Percentiles rank a stretch among this genome's conserved stretches.
Evolutionary conservation across 2,797 vertebrate species (phyloP).

Genomic region (Ficedula albicollis): DNA sequence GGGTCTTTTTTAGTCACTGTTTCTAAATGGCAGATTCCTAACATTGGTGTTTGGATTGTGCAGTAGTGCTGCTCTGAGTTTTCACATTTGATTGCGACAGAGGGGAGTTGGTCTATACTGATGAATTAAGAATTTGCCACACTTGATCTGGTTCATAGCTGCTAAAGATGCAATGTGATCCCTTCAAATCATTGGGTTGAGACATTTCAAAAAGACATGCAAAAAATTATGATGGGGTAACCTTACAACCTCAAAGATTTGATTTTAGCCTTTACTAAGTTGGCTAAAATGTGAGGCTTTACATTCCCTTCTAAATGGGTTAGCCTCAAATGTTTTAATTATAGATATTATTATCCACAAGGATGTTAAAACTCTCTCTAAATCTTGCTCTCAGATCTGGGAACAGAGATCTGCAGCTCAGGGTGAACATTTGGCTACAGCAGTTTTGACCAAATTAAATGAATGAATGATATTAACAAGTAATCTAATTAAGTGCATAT

Average conservation of each 20-base stretch:
- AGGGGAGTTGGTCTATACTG: not conserved
- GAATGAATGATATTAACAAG: constrained; percentile 62
- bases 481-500: constrained; percentile 65
- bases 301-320: not conserved
- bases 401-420: not conserved
- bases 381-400: constrained; percentile 9
- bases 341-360: not conserved
- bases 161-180: not conserved
- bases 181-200: not conserved
- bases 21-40: not conserved
- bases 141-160: not conserved
- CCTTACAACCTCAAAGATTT: not conserved
- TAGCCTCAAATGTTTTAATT: not conserved
- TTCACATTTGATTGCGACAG: not conserved
- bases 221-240: not conserved
- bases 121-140: not conserved
- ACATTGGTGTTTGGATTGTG: not conserved
- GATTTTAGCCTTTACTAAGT: not conserved
- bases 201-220: not conserved
- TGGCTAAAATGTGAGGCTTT: not conserved
- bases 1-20: not conserved
- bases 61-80: not conserved
- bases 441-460: constrained; percentile 60
- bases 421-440: constrained; percentile 49
- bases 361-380: not conserved